These are phyloP conservation scores for Aleiodes leptofemur DNA, from an alignment of 2,888 invertebrate genomes.

Conservation along the genomic window DNA sequence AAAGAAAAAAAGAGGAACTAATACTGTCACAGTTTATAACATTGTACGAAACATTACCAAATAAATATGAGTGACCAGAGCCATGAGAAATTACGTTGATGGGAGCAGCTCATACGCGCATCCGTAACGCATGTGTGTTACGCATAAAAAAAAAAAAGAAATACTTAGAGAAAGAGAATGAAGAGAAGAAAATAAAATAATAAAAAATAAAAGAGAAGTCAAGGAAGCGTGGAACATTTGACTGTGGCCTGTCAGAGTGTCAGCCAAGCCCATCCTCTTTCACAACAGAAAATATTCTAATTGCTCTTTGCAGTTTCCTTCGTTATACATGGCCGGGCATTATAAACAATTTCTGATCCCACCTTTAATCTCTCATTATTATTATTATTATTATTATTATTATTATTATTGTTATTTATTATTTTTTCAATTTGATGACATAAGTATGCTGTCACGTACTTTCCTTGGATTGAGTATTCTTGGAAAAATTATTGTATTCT, in stretches of 20 bases:
- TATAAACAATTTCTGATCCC: conserved; percentile 40
- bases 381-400: conserved; percentile 3
- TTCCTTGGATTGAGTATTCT: conserved; percentile 15
- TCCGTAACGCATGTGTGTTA: conserved; percentile 35
- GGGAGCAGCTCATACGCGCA: conserved; percentile 45
- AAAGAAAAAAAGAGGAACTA: background rate
- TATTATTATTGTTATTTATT: background rate
- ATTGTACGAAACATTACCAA: conserved; percentile 5
- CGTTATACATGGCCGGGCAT: conserved; percentile 52
- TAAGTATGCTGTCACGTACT: conserved; percentile 14
- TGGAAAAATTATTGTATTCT: background rate
- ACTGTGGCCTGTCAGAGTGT: conserved; percentile 70
- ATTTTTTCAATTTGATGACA: conserved; percentile 1
- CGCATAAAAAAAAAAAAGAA: conserved; percentile 9
- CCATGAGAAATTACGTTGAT: conserved; percentile 45
- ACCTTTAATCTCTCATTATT: conserved; percentile 21
- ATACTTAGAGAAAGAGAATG: background rate
- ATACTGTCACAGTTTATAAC: conserved; percentile 8
- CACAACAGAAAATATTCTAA: conserved; percentile 71
- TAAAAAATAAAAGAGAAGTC: conserved; percentile 54
- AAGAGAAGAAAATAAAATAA: conserved; percentile 2
- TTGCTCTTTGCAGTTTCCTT: conserved; percentile 54
- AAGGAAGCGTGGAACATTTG: conserved; percentile 73
- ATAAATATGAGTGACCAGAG: conserved; percentile 2
- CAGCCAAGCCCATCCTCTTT: conserved; percentile 74